phyloP scores from a whole-genome alignment of 2,888 invertebrate species.

The Cinara cedri region DNA sequence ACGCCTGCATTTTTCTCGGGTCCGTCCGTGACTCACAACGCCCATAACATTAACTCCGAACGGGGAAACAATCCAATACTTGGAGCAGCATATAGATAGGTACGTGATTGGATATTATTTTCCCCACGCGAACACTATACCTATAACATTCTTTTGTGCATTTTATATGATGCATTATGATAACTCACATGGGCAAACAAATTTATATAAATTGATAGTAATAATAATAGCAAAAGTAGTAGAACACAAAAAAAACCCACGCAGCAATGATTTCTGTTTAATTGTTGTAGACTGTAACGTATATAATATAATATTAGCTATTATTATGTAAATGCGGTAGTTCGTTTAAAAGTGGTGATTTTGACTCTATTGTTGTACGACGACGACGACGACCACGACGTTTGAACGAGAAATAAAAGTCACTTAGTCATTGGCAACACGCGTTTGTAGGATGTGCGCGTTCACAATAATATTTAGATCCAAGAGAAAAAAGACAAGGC shows the following conservation, averaged over 20 bases:
- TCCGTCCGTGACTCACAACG: constrained; percentile 48
- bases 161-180: too few relatives aligned
- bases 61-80: constrained; percentile 36
- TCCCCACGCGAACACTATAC: constrained; percentile 22
- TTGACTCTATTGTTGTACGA: background rate
- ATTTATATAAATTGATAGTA: background rate
- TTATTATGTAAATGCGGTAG: constrained; percentile 48
- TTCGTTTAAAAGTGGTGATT: background rate
- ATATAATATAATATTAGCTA: constrained; percentile 26
- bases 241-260: background rate
- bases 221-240: background rate
- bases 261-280: constrained; percentile 21
- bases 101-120: constrained; percentile 42
- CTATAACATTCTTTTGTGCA: background rate
- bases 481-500: constrained; percentile 18
- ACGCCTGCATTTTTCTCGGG: constrained; percentile 45
- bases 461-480: constrained; percentile 9
- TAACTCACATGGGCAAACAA: constrained; percentile 3
- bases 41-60: constrained; percentile 40
- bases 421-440: constrained; percentile 24
- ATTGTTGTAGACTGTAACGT: background rate
- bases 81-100: background rate
- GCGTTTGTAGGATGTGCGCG: background rate
- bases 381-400: constrained; percentile 6
- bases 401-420: constrained; percentile 18